These are phyloP conservation scores for Sphyrna mokarran DNA, from an alignment of 2,113 vertebrate species.

Conservation along the genomic window DNA sequence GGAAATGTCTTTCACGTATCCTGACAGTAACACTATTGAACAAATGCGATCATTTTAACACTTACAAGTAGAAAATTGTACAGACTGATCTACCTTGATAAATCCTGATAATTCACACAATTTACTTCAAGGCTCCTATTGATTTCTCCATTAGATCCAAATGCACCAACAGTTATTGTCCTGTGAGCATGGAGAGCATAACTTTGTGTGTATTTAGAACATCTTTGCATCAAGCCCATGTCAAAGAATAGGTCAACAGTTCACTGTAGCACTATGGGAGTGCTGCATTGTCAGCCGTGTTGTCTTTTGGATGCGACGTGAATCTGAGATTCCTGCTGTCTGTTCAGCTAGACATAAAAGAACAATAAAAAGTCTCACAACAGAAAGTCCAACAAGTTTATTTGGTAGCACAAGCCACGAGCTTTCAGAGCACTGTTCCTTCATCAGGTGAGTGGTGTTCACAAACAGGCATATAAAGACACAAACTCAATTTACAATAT, in stretches of 20 bases:
- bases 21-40: neutral
- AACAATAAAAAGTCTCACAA: neutral
- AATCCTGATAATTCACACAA: neutral
- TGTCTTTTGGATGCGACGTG: neutral
- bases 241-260: neutral
- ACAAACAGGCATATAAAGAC: too few species aligned
- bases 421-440: too few species aligned
- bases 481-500: too few species aligned
- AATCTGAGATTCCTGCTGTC: neutral
- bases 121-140: neutral
- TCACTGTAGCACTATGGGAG: neutral
- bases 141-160: neutral
- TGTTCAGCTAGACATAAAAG: neutral
- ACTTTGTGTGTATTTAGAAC: neutral
- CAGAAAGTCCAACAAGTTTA: too few species aligned
- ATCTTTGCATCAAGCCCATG: neutral
- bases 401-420: too few species aligned
- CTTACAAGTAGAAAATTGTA: neutral
- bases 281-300: neutral
- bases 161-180: neutral
- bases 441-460: too few species aligned
- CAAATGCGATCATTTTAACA: neutral
- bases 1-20: neutral
- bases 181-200: neutral
- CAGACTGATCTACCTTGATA: neutral